Base-by-base conservation (phyloP, 2,888 invertebrate species). In the Drosophila vallismaia region DNA sequence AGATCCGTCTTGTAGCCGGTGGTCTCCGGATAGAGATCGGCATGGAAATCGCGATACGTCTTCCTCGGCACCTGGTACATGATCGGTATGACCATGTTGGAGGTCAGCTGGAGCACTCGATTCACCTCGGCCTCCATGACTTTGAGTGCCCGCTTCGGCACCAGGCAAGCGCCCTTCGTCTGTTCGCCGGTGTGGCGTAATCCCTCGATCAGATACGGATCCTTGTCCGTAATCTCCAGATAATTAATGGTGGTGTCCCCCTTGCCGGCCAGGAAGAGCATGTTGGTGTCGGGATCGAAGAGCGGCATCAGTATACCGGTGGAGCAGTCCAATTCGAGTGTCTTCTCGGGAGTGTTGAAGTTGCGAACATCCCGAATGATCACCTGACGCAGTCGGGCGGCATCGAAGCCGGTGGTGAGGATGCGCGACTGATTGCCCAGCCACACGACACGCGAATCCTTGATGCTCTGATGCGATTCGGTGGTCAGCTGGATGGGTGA, bases 71-170 rank as follows among this genome's bases (percentile, higher is more conserved):
- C 97, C 92, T 98, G 97, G 92, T 98, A 99, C 93, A 97, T 97
- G 74, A 98, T 95, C 14, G 98, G 98, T 88, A 98, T 95, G 45
- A 99, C 96, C 75, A 96, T 94, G 60, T 95, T 94, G 59, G 97
- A 95, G 4, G 97, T 95, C 60, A 99, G 93, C 88, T 98, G 96
- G 58, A 98, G 92, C 49, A 99, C 93, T 75, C 98, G 93, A 92
- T 98, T 97, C 4, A 99, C 98, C 92, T 99, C 99, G 0, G 98
- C 98, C 81, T 97, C 96, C 98, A 99, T 99, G n/a, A 98, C 97
- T 82, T 96, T 95, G 40, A 99, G 92, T 0, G 97, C 97, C 63
- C 97, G 93, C 92, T 99, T 99, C 5, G 98, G 97, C 49, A 98
- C 96, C 71, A 98, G 91, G 84, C 97, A 97, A 2, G 97, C 97